Evolutionary conservation across 2,797 vertebrate species (phyloP).

Genomic region (Pelochelys cantorii): DNA sequence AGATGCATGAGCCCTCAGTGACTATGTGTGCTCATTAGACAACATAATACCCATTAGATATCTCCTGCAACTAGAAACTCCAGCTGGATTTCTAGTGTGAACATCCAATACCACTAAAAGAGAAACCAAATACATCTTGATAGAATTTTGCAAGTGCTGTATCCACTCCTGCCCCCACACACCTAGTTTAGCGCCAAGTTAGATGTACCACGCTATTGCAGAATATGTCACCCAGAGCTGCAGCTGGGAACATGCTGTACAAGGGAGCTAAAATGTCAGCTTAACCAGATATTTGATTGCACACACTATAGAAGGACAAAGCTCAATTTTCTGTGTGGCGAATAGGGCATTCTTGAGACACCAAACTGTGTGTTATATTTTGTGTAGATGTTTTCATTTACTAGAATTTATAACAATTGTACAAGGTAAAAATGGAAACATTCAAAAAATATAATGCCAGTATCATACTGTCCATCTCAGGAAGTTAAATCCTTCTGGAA

Average conservation of each 20-base stretch:
- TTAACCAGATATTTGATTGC: conserved; percentile 47
- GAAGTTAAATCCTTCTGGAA: conserved; percentile 54
- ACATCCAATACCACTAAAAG: conserved; percentile 61
- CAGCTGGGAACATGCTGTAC: conserved; percentile 34
- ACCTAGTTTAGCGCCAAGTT: conserved; percentile 10
- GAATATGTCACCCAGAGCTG: conserved; percentile 29
- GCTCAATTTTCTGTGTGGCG: conserved; percentile 63
- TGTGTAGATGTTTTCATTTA: conserved; percentile 61
- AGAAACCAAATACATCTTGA: conserved; percentile 66
- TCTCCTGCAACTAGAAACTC: conserved; percentile 62
- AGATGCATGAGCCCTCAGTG: conserved; percentile 63
- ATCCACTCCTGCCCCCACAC: conserved; percentile 5
- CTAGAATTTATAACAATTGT: conserved; percentile 56
- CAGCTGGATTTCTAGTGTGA: conserved; percentile 59
- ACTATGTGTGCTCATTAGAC: conserved; percentile 63
- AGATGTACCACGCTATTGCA: not conserved
- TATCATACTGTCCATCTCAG: not conserved
- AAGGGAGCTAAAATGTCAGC: conserved; percentile 50
- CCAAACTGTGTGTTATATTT: conserved; percentile 51
- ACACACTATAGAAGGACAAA: conserved; percentile 48
- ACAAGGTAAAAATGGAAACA: conserved; percentile 57
- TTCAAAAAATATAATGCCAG: conserved; percentile 55
- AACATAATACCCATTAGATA: conserved; percentile 70
- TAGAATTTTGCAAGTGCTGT: conserved; percentile 26
- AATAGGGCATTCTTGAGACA: conserved; percentile 59